Evolutionary conservation across 2,888 invertebrate species (phyloP), one percentile per base, ranked within the genome.

Genomic region (Drosophila paramelanica): DNA sequence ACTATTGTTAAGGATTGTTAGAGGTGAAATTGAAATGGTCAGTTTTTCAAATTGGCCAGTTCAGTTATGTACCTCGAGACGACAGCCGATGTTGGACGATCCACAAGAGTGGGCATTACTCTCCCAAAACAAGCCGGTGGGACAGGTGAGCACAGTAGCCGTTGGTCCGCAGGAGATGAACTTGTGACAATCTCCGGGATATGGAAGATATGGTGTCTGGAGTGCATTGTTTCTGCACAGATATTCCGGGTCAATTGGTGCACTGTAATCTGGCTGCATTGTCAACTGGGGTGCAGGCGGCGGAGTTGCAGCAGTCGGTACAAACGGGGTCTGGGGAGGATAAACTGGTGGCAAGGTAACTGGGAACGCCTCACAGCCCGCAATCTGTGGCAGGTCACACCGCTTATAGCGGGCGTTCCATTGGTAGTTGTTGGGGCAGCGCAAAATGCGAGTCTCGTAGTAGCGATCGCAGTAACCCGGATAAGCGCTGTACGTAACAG

Each of bases 171-270:
- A 92, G 13, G 83, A 73, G 51, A 91, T 87, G 20, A 90, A 92
- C 57, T 88, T 90, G 5, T 67, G 81, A 36, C 91, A 91, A 64
- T 91, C 87, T 3, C 60, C 71, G 0, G 91, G 90, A 80, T 90
- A 84, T 1, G 89, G 60, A 0, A 86, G 42, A 59, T 81, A 90
- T 0, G 53, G 27, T 25, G 6, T 55, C 23, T 33, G 33, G 13
- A 3, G 8, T 10, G 10, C 20, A 42, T 38, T 25, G 3, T 45
- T 33, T 1, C 10, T 43, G 55, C 87, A 87, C 20, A 51, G 45
- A 31, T 55, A 8, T 8, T 17, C 51, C 4, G 45, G 75, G 20
- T 70, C 62, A 1, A 75, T 66, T 0, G 58, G 68, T 8, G 14
- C 5, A 5, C 8, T 17, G 6, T 25, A 3, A 2, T 36, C 27